phyloP scores from a whole-genome alignment of 2,888 invertebrate genomes.

The Gastrophysa polygoni region DNA sequence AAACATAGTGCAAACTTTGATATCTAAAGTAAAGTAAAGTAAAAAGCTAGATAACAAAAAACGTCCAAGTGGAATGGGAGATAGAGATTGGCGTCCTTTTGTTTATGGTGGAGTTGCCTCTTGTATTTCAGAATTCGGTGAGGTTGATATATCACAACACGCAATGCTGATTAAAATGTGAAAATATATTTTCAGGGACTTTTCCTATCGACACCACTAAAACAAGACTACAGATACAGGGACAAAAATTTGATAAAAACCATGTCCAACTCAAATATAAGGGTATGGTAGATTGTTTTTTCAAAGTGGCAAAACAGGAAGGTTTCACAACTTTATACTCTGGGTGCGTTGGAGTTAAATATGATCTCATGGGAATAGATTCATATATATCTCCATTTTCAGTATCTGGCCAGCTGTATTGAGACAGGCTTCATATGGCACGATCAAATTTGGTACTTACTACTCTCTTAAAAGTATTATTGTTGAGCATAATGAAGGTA shows the following conservation, averaged over 20 bases:
- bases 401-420: constrained; percentile 93
- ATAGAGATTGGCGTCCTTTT: constrained; percentile 90
- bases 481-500: constrained; percentile 62
- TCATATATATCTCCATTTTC: constrained; percentile 31
- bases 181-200: constrained; percentile 68
- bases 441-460: constrained; percentile 95
- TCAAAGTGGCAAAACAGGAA: constrained; percentile 85
- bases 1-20: constrained; percentile 24
- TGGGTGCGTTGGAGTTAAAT: too few species aligned
- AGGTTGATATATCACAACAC: constrained; percentile 45
- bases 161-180: background rate
- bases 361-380: too few species aligned
- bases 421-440: constrained; percentile 93
- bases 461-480: constrained; percentile 82
- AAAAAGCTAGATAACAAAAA: constrained; percentile 4
- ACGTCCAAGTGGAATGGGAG: constrained; percentile 68
- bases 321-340: constrained; percentile 85
- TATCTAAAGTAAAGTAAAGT: constrained; percentile 1
- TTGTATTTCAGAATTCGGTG: constrained; percentile 92
- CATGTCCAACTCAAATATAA: constrained; percentile 79
- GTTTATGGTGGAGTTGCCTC: constrained; percentile 93
- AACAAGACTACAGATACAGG: constrained; percentile 92
- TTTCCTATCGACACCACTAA: constrained; percentile 97
- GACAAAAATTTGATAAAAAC: constrained; percentile 80
- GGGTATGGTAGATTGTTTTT: constrained; percentile 91